Conservation (phyloP, 2,113 vertebrate genomes). For the Cyanoramphus novaezelandiae region DNA sequence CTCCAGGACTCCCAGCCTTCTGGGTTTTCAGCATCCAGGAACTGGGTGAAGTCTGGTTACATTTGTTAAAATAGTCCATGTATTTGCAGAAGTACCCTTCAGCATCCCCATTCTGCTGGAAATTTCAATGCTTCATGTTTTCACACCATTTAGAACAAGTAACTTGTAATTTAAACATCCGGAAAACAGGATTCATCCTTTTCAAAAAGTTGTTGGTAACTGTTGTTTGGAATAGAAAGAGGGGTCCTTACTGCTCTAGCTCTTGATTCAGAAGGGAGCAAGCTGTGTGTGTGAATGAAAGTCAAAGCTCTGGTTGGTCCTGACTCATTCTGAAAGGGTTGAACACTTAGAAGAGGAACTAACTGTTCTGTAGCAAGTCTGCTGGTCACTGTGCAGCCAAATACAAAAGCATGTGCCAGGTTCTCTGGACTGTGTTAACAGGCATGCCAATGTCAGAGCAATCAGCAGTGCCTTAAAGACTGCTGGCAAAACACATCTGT, state of each 20-base stretch:
- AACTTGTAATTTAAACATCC: not conserved
- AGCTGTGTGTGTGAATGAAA: not conserved
- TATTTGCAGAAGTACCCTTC: not conserved
- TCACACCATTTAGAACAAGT: not conserved
- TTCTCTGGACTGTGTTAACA: not conserved
- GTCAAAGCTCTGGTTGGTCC: not conserved
- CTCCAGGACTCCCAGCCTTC: not conserved
- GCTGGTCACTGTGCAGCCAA: not conserved
- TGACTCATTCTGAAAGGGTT: not conserved
- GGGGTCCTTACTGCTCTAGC: not conserved
- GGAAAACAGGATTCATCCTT: not conserved
- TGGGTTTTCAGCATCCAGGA: not conserved
- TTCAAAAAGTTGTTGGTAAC: not conserved
- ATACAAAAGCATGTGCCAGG: not conserved
- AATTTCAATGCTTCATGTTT: not conserved
- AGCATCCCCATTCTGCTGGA: not conserved
- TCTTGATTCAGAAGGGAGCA: not conserved
- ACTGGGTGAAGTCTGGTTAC: not conserved
- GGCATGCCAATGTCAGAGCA: not conserved
- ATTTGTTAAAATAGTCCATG: not conserved
- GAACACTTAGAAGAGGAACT: not conserved
- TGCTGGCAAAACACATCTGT: not conserved
- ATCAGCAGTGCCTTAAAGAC: not conserved
- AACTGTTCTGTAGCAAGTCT: fast-evolving
- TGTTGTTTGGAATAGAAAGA: not conserved